Base-by-base conservation (phyloP, 1,140 invertebrate species). In the Drosophila virilis region DNA sequence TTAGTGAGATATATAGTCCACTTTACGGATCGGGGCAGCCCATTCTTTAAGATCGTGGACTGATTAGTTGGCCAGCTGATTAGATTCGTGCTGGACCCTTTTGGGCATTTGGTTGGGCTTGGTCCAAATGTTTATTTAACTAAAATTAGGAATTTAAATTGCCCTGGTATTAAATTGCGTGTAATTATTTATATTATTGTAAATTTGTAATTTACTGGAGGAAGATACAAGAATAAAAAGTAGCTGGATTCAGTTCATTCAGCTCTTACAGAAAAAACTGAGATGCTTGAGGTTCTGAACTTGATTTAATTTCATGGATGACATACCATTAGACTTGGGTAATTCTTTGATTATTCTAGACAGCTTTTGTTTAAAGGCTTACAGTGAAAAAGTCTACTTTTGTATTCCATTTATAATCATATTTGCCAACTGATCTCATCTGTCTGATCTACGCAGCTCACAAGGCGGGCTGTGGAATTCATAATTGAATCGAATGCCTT, bases 1-100 rank as follows among this genome's bases (percentile, higher is more conserved):
- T 85, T 80, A 85, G 74, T 52, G 78, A 72, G 52, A 77, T 48
- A 77, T 48, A 52, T 68, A 74, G 13, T 60, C 55, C 61, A 76
- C 62, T 76, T 50, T 48, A 43, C 17, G 38, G 35, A 54, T 54
- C 15, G 42, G 70, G 40, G 8, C 48, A 40, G 38, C 48, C 40
- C 70, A 73, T 73, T 73, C 68, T 67, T 73, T 58, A 68, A 67
- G 70, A 73, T 73, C 32, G 48, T 60, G 70, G 48, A 12, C 1
- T 8, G 38, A 59, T 59, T 37, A 37, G 42, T 57, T 13, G 42
- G 40, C 17, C n/a, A 15, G n/a, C 15, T 65, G 61, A 54, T 65
- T 59, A 59, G 54, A 66, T 66, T 32, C 22, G 6, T 32, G 46
- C 17, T 32, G 6, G 10, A 17, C 28, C 22, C 10, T 28, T n/a